Evolutionary conservation across 2,797 vertebrate genomes (phyloP), one percentile per base, ranked within the genome.

Genomic region (Artibeus jamaicensis): DNA sequence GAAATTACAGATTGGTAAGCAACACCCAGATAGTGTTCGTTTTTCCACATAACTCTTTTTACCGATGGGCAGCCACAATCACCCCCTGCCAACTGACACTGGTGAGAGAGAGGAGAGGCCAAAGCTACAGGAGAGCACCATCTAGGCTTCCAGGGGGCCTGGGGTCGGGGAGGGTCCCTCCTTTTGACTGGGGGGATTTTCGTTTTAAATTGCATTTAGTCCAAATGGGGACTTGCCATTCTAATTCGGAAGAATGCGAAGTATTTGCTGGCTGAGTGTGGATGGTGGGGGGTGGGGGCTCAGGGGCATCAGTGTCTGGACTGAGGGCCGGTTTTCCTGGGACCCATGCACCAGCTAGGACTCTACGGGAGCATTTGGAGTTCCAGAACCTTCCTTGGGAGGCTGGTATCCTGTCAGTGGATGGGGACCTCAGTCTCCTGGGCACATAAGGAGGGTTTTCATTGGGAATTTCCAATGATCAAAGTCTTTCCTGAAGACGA

Each of bases 231-330:
- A 90, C 93, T 62, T 88, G 93, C 94, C 95, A 68, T 89, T 95
- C 89, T 93, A 93, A 97, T 97, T 93, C 95, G 73, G 96, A 98
- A 96, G 97, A 98, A 97, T 98, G 87, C n/a, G 84, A 97, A 95
- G 78, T 96, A 98, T 97, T 97, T 94, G 57, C 93, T 76, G 95
- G 71, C 97, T 53, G 87, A 81, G 79, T 79, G 9, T 9, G 8
- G 83, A 14, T 59, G 84, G 65, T 14, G 44, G 85, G 96, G 91
- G 95, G 95, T 57, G 65, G 88, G 91, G 88, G 65, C 71, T n/a
- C 11, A 1, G 22, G 90, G 44, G 50, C 53, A 82, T 68, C 91
- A 32, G 24, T 4, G 6, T 14, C n/a, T 50, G 88, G 88, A 32
- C 32, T 4, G 44, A 90, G 88, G 32, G 5, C 26, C 6, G 15